Percentiles rank a stretch among this genome's conserved stretches.
These are phyloP conservation scores for Spheniscus mendiculus DNA, from an alignment of 2,113 vertebrate genomes.

Conservation along the genomic window DNA sequence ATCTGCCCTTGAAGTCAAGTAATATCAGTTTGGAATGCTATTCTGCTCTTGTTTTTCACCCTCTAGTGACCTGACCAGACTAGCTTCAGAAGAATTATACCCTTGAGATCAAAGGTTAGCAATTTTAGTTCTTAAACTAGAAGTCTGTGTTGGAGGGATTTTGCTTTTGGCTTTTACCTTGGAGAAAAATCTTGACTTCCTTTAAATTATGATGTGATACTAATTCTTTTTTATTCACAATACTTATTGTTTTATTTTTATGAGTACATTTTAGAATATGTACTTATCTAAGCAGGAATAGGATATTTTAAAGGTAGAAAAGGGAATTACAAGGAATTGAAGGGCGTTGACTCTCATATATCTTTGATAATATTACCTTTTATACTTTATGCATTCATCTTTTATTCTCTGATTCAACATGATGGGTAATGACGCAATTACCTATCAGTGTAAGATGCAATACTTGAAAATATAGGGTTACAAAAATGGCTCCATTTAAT, in stretches of 20 bases:
- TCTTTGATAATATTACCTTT: background rate
- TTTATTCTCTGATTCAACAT: background rate
- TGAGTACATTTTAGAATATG: background rate
- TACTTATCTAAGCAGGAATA: background rate
- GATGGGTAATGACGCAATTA: background rate
- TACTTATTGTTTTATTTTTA: background rate
- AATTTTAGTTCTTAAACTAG: background rate
- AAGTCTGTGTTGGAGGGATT: background rate
- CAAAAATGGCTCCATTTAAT: slow-evolving; percentile 52
- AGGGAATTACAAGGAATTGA: background rate
- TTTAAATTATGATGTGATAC: background rate
- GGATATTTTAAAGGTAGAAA: background rate
- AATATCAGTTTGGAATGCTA: background rate
- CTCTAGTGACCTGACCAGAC: background rate
- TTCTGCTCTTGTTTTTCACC: background rate
- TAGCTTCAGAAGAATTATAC: background rate
- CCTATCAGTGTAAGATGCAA: background rate
- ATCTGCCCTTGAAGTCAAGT: background rate
- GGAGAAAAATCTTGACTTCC: background rate
- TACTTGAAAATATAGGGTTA: slow-evolving; percentile 33
- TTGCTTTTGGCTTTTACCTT: background rate
- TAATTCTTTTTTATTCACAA: background rate
- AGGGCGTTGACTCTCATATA: background rate
- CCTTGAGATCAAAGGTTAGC: background rate
- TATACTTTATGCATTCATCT: background rate